These are phyloP conservation scores for Danio albolineatus DNA, from an alignment of 2,797 vertebrate species.

Conservation along the genomic window DNA sequence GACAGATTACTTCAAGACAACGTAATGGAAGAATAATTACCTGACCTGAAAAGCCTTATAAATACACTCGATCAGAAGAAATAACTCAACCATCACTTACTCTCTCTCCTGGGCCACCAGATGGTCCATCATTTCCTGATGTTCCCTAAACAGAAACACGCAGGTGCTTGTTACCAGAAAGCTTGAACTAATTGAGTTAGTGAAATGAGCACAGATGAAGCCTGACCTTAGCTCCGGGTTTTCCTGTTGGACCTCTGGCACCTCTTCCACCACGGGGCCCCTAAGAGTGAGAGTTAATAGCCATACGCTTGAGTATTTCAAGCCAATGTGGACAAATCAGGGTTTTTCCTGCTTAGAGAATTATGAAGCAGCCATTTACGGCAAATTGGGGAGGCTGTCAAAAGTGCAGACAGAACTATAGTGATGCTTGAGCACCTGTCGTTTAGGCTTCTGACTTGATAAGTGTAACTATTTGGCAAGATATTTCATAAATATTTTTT, in stretches of 20 bases:
- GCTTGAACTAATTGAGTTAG: not conserved
- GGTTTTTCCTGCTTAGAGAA: too few species aligned
- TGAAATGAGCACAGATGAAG: conserved; percentile 15
- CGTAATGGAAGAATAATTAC: not conserved
- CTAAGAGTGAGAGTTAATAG: conserved; percentile 68
- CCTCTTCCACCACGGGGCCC: conserved; percentile 96
- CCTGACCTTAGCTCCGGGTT: conserved; percentile 93
- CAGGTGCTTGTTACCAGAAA: not conserved
- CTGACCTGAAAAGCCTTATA: not conserved
- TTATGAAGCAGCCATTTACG: too few species aligned
- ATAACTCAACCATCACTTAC: conserved; percentile 74
- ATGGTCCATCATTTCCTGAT: conserved; percentile 92
- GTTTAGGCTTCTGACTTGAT: too few species aligned
- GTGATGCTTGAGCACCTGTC: too few species aligned
- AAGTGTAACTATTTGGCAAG: too few species aligned
- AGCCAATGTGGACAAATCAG: too few species aligned
- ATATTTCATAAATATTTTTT: too few species aligned
- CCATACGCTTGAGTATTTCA: too few species aligned
- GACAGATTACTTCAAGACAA: not conserved
- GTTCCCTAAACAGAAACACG: conserved; percentile 84
- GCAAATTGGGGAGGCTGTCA: too few species aligned
- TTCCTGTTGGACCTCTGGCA: conserved; percentile 94
- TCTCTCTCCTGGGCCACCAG: conserved; percentile 95
- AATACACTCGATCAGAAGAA: conserved; percentile 40
- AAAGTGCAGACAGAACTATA: too few species aligned